These are phyloP conservation scores for Rhagoletis zephyria DNA, from an alignment of 1,140 invertebrate genomes.

Conservation along the genomic window DNA sequence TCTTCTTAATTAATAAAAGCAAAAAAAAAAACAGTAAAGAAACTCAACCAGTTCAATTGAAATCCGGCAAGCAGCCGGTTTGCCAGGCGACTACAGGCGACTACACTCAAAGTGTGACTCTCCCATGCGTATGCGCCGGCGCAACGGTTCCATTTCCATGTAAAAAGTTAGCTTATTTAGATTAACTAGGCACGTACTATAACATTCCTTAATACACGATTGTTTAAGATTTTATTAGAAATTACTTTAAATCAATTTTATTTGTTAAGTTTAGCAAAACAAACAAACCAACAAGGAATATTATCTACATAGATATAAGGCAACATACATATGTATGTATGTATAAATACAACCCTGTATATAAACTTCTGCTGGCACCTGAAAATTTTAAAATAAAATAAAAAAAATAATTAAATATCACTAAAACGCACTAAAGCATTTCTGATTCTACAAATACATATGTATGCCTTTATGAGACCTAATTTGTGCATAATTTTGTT, in stretches of 20 bases:
- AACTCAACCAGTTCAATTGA: too few relatives aligned
- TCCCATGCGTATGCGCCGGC: neutral
- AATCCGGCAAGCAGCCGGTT: neutral
- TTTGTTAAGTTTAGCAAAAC: slow-evolving; percentile 52
- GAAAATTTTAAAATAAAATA: neutral
- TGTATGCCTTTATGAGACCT: neutral
- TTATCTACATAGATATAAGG: neutral
- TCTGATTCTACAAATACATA: neutral
- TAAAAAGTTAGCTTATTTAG: neutral
- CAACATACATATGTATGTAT: too few relatives aligned
- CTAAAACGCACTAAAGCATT: neutral
- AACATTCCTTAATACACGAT: slow-evolving; percentile 21
- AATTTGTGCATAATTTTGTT: neutral
- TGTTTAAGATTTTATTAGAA: slow-evolving; percentile 10
- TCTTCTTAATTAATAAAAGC: neutral
- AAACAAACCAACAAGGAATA: slow-evolving; percentile 9
- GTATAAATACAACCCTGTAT: neutral
- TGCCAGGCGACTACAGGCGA: neutral
- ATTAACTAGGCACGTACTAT: neutral
- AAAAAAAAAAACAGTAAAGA: neutral
- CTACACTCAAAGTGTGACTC: neutral
- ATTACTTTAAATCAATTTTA: slow-evolving; percentile 50
- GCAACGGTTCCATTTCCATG: neutral
- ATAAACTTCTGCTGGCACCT: slow-evolving; percentile 5
- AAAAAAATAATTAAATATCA: neutral